Base-by-base conservation (phyloP, 2,888 invertebrate species). In the Chromoteleia sp. region DNA sequence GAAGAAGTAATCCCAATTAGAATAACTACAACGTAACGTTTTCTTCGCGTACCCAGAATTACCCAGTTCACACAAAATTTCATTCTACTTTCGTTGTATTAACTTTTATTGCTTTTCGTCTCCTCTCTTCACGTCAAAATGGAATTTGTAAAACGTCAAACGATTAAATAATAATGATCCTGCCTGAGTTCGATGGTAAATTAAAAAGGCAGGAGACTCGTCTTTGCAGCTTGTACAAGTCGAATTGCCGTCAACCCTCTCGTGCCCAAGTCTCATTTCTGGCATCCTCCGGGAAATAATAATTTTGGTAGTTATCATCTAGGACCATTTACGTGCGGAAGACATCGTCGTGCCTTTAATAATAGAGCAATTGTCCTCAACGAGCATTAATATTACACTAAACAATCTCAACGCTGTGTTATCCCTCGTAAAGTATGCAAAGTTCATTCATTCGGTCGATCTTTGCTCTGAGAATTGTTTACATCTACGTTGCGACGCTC, bases 271-370 rank as follows among this genome's bases (percentile, higher is more conserved):
- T 54, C 79, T 73, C 73, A 70, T 79, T 71, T 78, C 78, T 56
- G 33, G 39, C 43, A 54, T 73, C 67, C 73, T 67, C 54, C 52
- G 67, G 79, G 73, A 73, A 59, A 79, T 79, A 67, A 59, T 79
- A 73, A 73, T 79, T 79, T 73, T 25, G 71, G 65, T 71, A 58
- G 61, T 78, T 78, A 71, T 58, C 58, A 78, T 71, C 67, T 43
- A 39, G 50, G 67, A 58, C 45, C 48, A 71, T 78, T 78, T 73
- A 58, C 59, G 50, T 63, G 67, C 58, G 43, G 71, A 78, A 73
- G 71, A 67, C 58, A 67, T 25, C 59, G 21, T 6, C 33, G 59
- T 30, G 12, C 15, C 65, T 52, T 79, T 73, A 67, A 74, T 79
- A 79, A 67, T 74, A 15, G 45, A 74, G 56, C 59, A 74, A 68